A percentile compares a stretch with the other conserved stretches of the same genome.
Conservation (phyloP, 2,888 invertebrate genomes). For the Oscheius sp. region DNA sequence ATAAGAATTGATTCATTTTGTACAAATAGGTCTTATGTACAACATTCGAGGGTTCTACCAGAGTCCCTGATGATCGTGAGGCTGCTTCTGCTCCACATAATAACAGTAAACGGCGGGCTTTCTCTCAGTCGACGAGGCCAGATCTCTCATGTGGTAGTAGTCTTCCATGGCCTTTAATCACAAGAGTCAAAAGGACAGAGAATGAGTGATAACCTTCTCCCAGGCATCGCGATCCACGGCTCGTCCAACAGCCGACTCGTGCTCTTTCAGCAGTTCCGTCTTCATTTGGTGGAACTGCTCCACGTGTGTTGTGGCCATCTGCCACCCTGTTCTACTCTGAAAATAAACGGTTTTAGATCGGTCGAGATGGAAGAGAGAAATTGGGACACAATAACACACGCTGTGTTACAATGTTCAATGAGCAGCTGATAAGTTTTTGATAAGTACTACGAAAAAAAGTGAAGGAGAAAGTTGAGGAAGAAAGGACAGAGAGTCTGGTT, state of each 20-base stretch:
- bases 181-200: not conserved
- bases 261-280: constrained; percentile 19
- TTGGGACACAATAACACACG: too few species aligned
- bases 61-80: not conserved
- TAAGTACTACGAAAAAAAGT: too few species aligned
- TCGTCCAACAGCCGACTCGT: constrained; percentile 16
- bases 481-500: too few species aligned
- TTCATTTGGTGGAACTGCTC: constrained; percentile 32
- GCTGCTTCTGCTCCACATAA: constrained; percentile 3
- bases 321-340: not conserved
- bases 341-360: not conserved
- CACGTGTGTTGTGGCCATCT: constrained; percentile 30
- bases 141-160: constrained; percentile 18
- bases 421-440: too few species aligned
- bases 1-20: constrained; percentile 19
- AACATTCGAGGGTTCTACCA: constrained; percentile 10
- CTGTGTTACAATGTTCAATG: too few species aligned
- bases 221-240: constrained; percentile 16
- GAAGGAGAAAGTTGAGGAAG: too few species aligned
- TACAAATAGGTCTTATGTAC: constrained; percentile 25
- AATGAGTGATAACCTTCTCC: constrained; percentile 15
- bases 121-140: not conserved
- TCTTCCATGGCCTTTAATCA: constrained; percentile 20
- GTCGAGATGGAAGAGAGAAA: not conserved
- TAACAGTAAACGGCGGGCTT: constrained; percentile 7